Conservation (phyloP, 1,140 invertebrate species). For the Leucophenga varia region DNA sequence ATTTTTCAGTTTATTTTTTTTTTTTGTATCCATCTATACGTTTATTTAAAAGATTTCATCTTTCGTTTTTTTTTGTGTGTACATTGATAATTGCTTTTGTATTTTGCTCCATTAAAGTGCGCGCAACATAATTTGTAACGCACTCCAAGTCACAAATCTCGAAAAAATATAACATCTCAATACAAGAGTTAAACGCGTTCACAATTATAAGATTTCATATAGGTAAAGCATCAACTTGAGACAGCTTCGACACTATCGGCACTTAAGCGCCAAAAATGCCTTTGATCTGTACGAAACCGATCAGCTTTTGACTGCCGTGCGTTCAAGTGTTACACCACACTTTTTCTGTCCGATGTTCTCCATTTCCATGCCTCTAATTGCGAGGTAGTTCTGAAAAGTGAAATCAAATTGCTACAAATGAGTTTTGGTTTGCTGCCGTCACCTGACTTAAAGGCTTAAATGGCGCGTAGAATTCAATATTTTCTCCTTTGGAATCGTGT, state of each 20-base stretch:
- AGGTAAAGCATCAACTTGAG: slow-evolving; percentile 19
- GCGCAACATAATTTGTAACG: slow-evolving; percentile 36
- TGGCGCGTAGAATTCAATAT: not conserved
- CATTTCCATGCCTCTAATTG: not conserved
- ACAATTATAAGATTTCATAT: slow-evolving; percentile 22
- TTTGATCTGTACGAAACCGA: slow-evolving; percentile 36
- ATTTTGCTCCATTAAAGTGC: slow-evolving; percentile 50
- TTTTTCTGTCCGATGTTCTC: not conserved
- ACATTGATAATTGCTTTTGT: slow-evolving; percentile 42
- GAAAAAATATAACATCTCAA: slow-evolving; percentile 46
- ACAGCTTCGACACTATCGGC: no score
- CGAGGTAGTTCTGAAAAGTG: not conserved
- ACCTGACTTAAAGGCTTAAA: not conserved
- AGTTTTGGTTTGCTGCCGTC: not conserved
- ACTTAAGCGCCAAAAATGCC: slow-evolving; percentile 49
- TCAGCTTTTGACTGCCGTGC: slow-evolving; percentile 35
- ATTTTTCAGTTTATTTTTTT: no score
- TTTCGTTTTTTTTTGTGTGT: no score
- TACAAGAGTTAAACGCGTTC: slow-evolving; percentile 20
- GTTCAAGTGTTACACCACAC: not conserved
- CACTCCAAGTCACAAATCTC: slow-evolving; percentile 21
- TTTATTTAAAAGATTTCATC: no score
- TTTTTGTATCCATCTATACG: no score
- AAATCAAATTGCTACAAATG: not conserved
- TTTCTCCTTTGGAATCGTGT: not conserved